Conservation (phyloP, 2,113 vertebrate species). For the Caranx melampygus region DNA sequence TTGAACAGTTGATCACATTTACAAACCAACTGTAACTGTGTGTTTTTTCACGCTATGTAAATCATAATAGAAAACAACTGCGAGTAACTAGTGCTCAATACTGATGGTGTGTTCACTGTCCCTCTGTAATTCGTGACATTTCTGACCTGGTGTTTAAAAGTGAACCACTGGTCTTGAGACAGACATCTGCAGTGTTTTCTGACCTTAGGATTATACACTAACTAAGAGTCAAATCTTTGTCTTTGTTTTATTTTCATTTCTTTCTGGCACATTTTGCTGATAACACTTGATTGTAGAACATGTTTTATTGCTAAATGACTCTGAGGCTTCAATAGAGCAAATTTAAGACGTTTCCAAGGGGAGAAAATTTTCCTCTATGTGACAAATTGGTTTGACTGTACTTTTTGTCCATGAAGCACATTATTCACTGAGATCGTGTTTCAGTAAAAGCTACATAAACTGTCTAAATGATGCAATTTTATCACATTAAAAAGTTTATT, state of each 20-base stretch:
- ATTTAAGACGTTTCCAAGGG: background rate
- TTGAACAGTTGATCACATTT: conserved; percentile 10
- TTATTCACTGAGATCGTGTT: background rate
- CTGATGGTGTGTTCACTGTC: background rate
- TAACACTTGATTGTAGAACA: background rate
- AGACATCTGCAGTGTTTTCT: no score
- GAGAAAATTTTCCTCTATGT: background rate
- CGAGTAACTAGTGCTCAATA: conserved; percentile 8
- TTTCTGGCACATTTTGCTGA: background rate
- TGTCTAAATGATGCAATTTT: no score
- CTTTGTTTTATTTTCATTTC: background rate
- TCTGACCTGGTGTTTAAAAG: background rate
- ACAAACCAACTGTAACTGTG: conserved; percentile 1
- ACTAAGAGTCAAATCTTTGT: no score
- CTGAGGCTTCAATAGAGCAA: background rate
- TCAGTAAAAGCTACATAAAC: background rate
- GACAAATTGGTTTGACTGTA: background rate
- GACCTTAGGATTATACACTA: no score
- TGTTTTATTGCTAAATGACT: background rate
- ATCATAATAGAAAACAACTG: conserved; percentile 32
- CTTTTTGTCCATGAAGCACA: background rate
- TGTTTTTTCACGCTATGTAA: conserved; percentile 17
- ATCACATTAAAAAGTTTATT: no score
- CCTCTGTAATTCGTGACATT: background rate
- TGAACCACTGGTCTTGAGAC: no score